These are phyloP conservation scores for Diploptera punctata DNA, from an alignment of 2,888 invertebrate species.

Conservation along the genomic window DNA sequence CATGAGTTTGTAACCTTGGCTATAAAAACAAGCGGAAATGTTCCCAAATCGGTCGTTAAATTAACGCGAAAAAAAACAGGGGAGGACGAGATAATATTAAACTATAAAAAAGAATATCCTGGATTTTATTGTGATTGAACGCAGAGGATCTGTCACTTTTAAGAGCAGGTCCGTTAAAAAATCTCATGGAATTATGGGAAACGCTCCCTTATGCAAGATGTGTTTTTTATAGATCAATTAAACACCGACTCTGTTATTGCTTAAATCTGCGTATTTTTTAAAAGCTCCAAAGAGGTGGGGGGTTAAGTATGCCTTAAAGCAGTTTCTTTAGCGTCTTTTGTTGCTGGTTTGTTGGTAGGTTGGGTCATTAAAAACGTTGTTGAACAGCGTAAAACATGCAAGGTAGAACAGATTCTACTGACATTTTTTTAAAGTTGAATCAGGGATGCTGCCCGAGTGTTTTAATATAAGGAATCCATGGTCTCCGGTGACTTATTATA, in stretches of 20 bases:
- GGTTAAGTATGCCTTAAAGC: background rate
- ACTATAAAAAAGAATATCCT: conserved; percentile 18
- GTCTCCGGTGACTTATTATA: too few species aligned
- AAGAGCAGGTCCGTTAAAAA: conserved; percentile 2
- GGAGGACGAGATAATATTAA: conserved; percentile 1
- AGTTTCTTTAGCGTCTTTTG: too few species aligned
- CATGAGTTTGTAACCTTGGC: background rate
- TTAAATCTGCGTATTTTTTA: conserved; percentile 17
- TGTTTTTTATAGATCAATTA: conserved; percentile 6
- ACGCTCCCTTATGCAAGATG: background rate
- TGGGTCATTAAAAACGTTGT: too few species aligned
- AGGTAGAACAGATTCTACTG: too few species aligned
- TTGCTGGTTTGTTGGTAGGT: too few species aligned
- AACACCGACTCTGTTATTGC: background rate
- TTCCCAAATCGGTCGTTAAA: conserved; percentile 23
- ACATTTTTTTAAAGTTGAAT: too few species aligned
- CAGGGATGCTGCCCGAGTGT: too few species aligned
- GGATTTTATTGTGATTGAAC: conserved; percentile 18
- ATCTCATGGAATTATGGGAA: background rate
- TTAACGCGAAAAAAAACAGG: background rate
- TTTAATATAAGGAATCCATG: too few species aligned
- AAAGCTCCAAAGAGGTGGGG: too few species aligned
- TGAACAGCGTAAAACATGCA: too few species aligned
- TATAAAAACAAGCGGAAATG: background rate
- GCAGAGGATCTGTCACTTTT: background rate